Percentiles rank a stretch among this genome's conserved stretches.
These are phyloP conservation scores for Eulemur albifrons DNA, from an alignment of 2,797 vertebrate species.

Conservation along the genomic window DNA sequence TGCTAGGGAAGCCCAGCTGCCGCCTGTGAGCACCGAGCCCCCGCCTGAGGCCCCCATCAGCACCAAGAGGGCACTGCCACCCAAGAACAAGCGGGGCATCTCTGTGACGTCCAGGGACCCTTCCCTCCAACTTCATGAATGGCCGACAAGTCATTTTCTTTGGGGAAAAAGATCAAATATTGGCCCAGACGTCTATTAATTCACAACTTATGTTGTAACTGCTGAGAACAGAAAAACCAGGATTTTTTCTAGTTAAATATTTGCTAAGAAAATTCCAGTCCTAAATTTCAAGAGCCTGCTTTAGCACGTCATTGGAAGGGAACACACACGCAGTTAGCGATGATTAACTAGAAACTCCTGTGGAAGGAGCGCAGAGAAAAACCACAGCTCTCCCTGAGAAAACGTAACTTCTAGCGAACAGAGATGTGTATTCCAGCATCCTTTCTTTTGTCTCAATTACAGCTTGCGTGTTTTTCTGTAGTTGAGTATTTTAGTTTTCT, in stretches of 20 bases:
- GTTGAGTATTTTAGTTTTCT: not conserved
- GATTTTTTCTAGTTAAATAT: constrained; percentile 56
- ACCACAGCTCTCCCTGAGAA: rapidly evolving
- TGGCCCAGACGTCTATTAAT: not conserved
- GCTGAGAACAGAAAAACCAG: not conserved
- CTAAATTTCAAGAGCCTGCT: not conserved
- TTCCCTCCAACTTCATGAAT: rapidly evolving
- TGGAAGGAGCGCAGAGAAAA: not conserved
- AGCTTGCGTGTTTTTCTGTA: rapidly evolving
- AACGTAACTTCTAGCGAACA: rapidly evolving
- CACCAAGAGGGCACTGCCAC: not conserved
- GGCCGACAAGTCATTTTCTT: not conserved
- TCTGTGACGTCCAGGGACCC: not conserved
- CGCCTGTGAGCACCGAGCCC: rapidly evolving
- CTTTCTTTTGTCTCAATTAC: not conserved
- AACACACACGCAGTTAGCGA: not conserved
- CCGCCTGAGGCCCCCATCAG: not conserved
- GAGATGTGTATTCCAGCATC: rapidly evolving
- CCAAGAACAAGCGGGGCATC: rapidly evolving
- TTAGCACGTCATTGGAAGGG: not conserved
- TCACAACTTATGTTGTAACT: not conserved
- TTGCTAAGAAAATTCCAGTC: constrained; percentile 64
- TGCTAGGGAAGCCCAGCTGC: not conserved
- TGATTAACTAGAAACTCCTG: not conserved
- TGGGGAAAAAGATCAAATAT: not conserved